Conservation (phyloP, 2,888 invertebrate genomes). For the Lithophane ornitopus region DNA sequence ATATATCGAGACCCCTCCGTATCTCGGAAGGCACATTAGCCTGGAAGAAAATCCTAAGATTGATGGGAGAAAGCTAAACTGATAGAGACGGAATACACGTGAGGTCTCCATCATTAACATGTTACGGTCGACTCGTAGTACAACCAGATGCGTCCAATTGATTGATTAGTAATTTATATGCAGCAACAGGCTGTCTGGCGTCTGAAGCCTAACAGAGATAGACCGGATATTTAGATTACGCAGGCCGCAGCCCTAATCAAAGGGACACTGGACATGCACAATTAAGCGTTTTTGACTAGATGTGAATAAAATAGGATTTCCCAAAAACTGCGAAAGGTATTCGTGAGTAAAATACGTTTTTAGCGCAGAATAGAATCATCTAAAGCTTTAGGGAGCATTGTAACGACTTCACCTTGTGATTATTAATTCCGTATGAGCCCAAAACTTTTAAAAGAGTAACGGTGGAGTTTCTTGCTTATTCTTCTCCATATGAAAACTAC, state of each 20-base stretch:
- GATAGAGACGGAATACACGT: neutral
- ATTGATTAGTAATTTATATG: neutral
- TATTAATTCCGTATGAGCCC: neutral
- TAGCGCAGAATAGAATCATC: neutral
- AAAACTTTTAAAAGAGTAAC: too few species aligned
- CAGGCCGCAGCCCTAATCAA: neutral
- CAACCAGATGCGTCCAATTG: neutral
- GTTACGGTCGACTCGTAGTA: neutral
- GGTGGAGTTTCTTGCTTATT: too few species aligned
- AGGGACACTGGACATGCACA: too few species aligned
- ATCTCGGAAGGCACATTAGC: neutral
- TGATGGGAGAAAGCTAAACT: neutral
- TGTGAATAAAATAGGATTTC: neutral
- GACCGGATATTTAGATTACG: neutral
- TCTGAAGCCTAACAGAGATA: neutral
- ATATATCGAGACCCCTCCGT: neutral
- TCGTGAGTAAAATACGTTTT: neutral
- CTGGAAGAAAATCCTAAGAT: neutral
- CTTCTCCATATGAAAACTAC: too few species aligned
- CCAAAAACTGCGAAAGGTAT: neutral
- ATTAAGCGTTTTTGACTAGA: neutral
- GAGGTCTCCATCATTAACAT: neutral
- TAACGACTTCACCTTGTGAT: neutral
- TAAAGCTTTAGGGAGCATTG: neutral
- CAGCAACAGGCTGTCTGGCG: neutral